Evolutionary conservation across 2,888 invertebrate species (phyloP), one percentile per base, ranked within the genome.

Genomic region (Phragmatobia fuliginosa): DNA sequence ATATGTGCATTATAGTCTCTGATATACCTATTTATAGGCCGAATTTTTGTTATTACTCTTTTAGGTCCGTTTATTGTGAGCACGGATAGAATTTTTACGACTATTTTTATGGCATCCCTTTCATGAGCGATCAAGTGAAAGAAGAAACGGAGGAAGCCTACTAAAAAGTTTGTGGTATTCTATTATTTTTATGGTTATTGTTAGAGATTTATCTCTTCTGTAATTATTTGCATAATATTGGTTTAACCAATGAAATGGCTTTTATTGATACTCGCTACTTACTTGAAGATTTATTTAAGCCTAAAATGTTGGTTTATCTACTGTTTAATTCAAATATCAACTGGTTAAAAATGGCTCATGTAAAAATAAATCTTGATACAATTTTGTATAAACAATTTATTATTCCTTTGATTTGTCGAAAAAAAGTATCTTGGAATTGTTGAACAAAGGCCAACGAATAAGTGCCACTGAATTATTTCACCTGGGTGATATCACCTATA

Each of bases 71-170:
- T 31, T 31, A 62, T 62, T 45, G 38, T 62, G 11, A 62, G 62
- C 4, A 56, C 1, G 41, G 11, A 62, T 28, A 31, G 36, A 61
- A 61, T 62, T 62, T 62, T 45, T 62, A 62, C 31, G 62, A 28
- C 31, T 62, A 41, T 31, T 45, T 62, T 62, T 62, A 62, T 62
- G 41, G 31, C 31, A 36, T 62, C 33, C 28, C 41, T 62, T 62
- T 41, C 62, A 62, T 41, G 62, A 62, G 41, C 28, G 62, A 62
- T 41, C 41, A 62, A 25, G 62, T 62, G 41, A 62, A 62, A 61
- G 25, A 33, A 8, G 18, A 62, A 28, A 25, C 25, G 8, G 31
- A 62, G 7, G 25, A 28, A 11, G 14, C 28, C 52, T 28, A 56
- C 52, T 56, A 56, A 49, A 49, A 49, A 49, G 10, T n/a, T 49